Percentiles rank a stretch among this genome's conserved stretches.
These are phyloP conservation scores for Opisthocomus hoazin DNA, from an alignment of 2,113 vertebrate genomes.

Conservation along the genomic window DNA sequence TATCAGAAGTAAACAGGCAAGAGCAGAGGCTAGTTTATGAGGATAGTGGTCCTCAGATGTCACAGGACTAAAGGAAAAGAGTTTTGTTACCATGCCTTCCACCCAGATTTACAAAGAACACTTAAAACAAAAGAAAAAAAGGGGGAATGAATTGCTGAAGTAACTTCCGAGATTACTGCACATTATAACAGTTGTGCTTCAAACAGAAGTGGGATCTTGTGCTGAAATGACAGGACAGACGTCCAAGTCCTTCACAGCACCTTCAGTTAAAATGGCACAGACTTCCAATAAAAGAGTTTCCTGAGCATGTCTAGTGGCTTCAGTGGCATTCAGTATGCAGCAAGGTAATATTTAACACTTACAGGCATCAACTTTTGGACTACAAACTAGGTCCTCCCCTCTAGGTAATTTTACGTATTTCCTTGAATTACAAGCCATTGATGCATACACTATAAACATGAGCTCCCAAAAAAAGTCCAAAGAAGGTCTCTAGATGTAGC, in stretches of 20 bases:
- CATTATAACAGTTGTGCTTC: background rate
- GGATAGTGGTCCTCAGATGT: background rate
- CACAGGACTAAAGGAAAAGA: background rate
- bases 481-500: background rate
- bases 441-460: background rate
- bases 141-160: background rate
- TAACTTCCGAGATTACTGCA: background rate
- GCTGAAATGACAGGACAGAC: background rate
- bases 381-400: background rate
- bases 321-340: background rate
- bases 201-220: background rate
- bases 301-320: background rate
- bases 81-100: background rate
- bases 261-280: background rate
- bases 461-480: background rate
- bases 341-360: background rate
- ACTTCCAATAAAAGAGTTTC: background rate
- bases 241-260: background rate
- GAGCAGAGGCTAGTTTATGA: background rate
- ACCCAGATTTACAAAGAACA: background rate
- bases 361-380: background rate
- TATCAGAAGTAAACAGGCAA: background rate
- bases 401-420: background rate
- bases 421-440: background rate
- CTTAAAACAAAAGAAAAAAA: background rate